Evolutionary conservation across 2,888 invertebrate species (phyloP).

Genomic region (Congeria kusceri): DNA sequence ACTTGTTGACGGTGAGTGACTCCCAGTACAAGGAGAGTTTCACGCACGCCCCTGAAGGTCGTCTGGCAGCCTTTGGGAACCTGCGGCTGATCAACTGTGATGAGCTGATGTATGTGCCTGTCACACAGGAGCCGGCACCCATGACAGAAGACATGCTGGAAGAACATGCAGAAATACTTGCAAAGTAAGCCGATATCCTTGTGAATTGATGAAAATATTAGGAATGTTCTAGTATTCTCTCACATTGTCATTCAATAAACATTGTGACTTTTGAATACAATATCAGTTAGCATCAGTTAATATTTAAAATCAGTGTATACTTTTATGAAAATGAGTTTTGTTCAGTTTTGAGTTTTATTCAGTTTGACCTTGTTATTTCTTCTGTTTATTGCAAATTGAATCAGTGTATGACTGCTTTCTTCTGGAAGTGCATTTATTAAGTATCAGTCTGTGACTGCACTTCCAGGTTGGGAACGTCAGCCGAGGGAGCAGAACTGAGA

Average conservation of each 20-base stretch:
- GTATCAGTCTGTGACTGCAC: background rate
- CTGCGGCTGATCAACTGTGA: slow-evolving; percentile 89
- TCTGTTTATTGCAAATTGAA: too few species aligned
- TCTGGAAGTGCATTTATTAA: too few species aligned
- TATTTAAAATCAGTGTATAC: too few species aligned
- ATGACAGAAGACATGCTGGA: slow-evolving; percentile 99
- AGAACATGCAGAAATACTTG: slow-evolving; percentile 95
- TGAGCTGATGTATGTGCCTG: slow-evolving; percentile 92
- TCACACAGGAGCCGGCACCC: slow-evolving; percentile 95
- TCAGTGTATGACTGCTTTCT: too few species aligned
- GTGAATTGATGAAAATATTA: too few species aligned
- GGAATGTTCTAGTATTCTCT: too few species aligned
- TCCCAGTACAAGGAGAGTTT: slow-evolving; percentile 70
- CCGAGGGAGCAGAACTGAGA: slow-evolving; percentile 92
- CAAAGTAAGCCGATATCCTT: slow-evolving; percentile 88
- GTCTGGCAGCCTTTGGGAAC: slow-evolving; percentile 89
- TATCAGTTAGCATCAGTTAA: too few species aligned
- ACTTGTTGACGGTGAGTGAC: slow-evolving; percentile 58
- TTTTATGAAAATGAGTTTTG: too few species aligned
- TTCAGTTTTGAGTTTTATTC: too few species aligned
- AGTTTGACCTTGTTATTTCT: too few species aligned
- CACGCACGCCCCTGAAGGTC: slow-evolving; percentile 88
- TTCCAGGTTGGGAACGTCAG: slow-evolving; percentile 91
- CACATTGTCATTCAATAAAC: too few species aligned
- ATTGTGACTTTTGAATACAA: too few species aligned